Percentiles rank a stretch among this genome's conserved stretches.
Evolutionary conservation across 2,888 invertebrate species (phyloP).

Genomic region (Drosophila mimetica): DNA sequence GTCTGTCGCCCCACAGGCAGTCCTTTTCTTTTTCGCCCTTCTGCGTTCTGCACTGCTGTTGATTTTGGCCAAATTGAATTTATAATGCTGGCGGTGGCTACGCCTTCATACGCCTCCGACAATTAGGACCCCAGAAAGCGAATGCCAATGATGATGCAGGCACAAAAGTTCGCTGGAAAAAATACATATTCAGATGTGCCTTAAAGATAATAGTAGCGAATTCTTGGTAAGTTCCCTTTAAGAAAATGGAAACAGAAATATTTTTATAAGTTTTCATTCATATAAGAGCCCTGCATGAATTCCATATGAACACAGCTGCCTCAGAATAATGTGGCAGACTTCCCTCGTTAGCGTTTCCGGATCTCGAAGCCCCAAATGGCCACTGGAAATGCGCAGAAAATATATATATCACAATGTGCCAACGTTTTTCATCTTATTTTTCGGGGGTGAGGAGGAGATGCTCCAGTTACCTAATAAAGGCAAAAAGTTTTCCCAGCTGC

Average conservation of each 20-base stretch:
- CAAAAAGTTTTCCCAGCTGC: slow-evolving; percentile 36
- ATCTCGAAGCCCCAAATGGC: slow-evolving; percentile 18
- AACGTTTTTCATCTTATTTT: slow-evolving; percentile 17
- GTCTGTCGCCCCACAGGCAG: slow-evolving; percentile 46
- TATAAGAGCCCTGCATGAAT: neutral
- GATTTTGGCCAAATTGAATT: slow-evolving; percentile 50
- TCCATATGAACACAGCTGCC: slow-evolving; percentile 1
- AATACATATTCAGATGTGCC: neutral
- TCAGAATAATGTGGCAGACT: slow-evolving; percentile 36
- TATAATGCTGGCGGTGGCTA: slow-evolving; percentile 25
- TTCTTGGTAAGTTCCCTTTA: neutral
- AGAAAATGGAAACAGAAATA: too few species aligned
- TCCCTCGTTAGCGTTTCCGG: slow-evolving; percentile 63
- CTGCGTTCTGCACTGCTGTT: slow-evolving; percentile 17
- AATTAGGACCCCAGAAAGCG: slow-evolving; percentile 38
- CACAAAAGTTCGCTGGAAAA: neutral
- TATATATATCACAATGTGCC: slow-evolving; percentile 46
- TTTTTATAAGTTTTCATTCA: too few species aligned
- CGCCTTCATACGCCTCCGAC: slow-evolving; percentile 16
- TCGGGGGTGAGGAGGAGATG: neutral
- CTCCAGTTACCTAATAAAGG: slow-evolving; percentile 41
- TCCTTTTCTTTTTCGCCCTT: slow-evolving; percentile 11
- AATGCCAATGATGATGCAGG: slow-evolving; percentile 31
- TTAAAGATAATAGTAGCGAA: neutral
- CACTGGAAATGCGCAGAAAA: slow-evolving; percentile 29